These are phyloP conservation scores for Malachius bipustulatus DNA, from an alignment of 2,888 invertebrate genomes.

Conservation along the genomic window DNA sequence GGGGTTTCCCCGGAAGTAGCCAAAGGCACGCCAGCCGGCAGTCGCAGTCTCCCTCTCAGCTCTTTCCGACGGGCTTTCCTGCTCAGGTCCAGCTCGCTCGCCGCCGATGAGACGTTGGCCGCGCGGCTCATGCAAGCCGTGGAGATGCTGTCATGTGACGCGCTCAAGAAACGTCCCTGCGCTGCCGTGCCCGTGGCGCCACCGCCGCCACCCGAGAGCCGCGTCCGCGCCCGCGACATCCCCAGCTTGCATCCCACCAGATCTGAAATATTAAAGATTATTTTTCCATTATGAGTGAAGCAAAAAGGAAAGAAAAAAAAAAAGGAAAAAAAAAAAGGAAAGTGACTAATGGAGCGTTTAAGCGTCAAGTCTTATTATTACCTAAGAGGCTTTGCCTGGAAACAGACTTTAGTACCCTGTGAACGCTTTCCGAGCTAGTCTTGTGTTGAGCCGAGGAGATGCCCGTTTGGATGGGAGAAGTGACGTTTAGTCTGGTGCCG, in stretches of 20 bases:
- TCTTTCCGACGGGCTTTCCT: constrained; percentile 56
- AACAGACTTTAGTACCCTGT: constrained; percentile 41
- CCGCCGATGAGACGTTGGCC: constrained; percentile 50
- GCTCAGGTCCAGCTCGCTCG: constrained; percentile 68
- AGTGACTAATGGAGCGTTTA: too few relatives aligned
- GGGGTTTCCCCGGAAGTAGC: constrained; percentile 67
- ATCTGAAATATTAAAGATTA: constrained; percentile 39
- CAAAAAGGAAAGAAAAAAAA: too few relatives aligned
- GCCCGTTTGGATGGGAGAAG: constrained; percentile 36
- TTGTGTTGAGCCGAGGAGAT: constrained; percentile 30
- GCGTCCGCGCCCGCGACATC: constrained; percentile 37
- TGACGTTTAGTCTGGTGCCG: constrained; percentile 40
- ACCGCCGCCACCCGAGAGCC: too few relatives aligned
- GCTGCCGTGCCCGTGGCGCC: too few relatives aligned
- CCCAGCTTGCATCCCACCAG: constrained; percentile 73
- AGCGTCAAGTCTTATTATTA: constrained; percentile 26
- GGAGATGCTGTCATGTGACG: constrained; percentile 63
- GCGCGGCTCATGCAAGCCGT: constrained; percentile 45
- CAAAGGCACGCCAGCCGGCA: constrained; percentile 45
- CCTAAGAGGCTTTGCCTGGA: constrained; percentile 52
- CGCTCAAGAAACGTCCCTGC: constrained; percentile 54
- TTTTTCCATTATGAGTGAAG: not conserved
- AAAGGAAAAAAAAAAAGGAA: constrained; percentile 7
- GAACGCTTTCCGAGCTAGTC: constrained; percentile 39
- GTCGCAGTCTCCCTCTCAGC: constrained; percentile 47